Evolutionary conservation across 2,888 invertebrate species (phyloP).

Genomic region (Eupithecia inturbata): DNA sequence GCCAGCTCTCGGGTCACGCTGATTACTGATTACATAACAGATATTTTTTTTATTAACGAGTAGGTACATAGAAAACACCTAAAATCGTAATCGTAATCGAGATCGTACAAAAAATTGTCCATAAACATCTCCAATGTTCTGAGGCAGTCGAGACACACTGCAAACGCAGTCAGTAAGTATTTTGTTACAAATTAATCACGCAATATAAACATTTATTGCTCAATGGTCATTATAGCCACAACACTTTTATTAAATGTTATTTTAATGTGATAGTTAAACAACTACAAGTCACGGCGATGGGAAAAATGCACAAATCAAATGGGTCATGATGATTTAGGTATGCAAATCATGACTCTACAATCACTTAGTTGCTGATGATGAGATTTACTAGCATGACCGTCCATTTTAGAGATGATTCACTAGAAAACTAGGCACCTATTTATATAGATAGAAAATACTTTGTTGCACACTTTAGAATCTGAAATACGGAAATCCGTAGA

Average conservation of each 20-base stretch:
- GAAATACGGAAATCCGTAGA: neutral
- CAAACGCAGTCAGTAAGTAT: neutral
- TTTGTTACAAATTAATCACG: neutral
- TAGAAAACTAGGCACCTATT: neutral
- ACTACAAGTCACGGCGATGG: constrained; percentile 4
- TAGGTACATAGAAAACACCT: too few species aligned
- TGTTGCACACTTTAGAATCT: neutral
- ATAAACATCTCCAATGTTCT: neutral
- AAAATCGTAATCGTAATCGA: too few species aligned
- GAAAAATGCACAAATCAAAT: constrained; percentile 4
- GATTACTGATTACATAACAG: too few species aligned
- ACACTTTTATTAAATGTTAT: neutral
- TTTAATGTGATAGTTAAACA: neutral
- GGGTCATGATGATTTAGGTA: constrained; percentile 7
- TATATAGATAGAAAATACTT: neutral
- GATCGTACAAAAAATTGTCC: too few species aligned
- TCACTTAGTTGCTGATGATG: neutral
- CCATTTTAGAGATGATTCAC: neutral
- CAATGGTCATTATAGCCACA: neutral
- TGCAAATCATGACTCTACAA: neutral
- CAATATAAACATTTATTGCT: neutral
- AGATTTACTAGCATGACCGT: neutral
- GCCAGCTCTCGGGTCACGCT: too few species aligned
- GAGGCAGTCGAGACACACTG: neutral
- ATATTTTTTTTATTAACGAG: too few species aligned